A percentile compares a stretch with the other conserved stretches of the same genome.
phyloP scores from a whole-genome alignment of 2,113 vertebrate genomes.

The Lophura nycthemera region DNA sequence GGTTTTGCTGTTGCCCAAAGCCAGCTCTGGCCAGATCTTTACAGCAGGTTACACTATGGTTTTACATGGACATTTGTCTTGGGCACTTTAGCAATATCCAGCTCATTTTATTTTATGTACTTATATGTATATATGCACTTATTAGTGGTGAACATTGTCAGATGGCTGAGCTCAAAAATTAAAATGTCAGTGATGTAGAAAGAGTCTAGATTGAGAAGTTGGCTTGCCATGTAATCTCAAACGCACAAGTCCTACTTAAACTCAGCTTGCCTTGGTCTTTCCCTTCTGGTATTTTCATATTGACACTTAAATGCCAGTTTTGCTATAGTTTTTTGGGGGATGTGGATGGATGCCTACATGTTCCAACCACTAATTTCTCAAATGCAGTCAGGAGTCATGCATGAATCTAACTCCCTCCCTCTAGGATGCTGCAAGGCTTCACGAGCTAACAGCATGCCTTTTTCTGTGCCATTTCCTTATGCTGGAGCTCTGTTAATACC shows the following conservation, averaged over 20 bases:
- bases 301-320: conserved; percentile 13
- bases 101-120: background rate
- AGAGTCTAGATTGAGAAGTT: background rate
- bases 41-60: background rate
- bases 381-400: background rate
- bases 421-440: background rate
- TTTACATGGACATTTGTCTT: conserved; percentile 9
- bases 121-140: background rate
- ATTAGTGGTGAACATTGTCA: background rate
- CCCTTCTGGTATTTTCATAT: conserved; percentile 24
- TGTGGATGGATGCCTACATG: background rate
- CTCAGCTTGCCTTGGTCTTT: background rate
- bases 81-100: conserved; percentile 25
- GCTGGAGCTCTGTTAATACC: background rate
- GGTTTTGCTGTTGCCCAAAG: conserved; percentile 4
- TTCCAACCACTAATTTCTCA: background rate
- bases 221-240: conserved; percentile 12
- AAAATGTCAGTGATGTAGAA: background rate
- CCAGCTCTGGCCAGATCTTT: conserved; percentile 1
- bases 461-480: background rate
- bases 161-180: background rate
- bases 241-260: conserved; percentile 19
- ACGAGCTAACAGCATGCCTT: fast-evolving
- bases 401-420: background rate
- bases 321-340: conserved; percentile 15